Conservation (phyloP, 2,888 invertebrate genomes). For the Harmothoe impar region DNA sequence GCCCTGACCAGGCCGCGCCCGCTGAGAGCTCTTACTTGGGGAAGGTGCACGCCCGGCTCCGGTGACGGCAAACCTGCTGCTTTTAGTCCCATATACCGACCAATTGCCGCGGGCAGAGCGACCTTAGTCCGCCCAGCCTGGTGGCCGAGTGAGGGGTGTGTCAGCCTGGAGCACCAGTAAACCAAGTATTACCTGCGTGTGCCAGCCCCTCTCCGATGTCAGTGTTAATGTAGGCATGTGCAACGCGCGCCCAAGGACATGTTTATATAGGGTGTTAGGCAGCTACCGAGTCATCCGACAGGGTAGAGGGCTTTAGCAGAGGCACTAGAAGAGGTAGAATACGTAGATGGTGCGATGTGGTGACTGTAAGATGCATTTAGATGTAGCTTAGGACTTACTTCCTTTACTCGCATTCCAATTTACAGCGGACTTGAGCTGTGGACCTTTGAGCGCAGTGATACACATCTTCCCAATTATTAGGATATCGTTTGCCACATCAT, state of each 20-base stretch:
- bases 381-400: too few relatives aligned
- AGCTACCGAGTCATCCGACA: neutral
- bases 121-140: neutral
- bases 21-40: constrained; percentile 49
- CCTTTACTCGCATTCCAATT: too few relatives aligned
- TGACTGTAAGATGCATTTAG: too few relatives aligned
- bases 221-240: neutral
- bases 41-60: constrained; percentile 9
- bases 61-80: neutral
- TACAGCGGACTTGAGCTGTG: too few relatives aligned
- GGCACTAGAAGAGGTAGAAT: neutral
- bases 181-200: neutral
- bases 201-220: constrained; percentile 23
- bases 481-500: too few relatives aligned
- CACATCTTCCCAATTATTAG: too few relatives aligned
- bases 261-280: neutral
- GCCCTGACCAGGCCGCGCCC: constrained; percentile 3
- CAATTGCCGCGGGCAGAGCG: constrained; percentile 3
- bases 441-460: too few relatives aligned
- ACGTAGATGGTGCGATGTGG: too few relatives aligned
- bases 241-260: constrained; percentile 11
- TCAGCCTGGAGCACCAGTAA: neutral
- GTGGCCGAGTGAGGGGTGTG: constrained; percentile 18
- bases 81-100: constrained; percentile 27
- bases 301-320: neutral